Evolutionary conservation across 2,888 invertebrate species (phyloP), one percentile per base, ranked within the genome.

Genomic region (Plebejus anna): DNA sequence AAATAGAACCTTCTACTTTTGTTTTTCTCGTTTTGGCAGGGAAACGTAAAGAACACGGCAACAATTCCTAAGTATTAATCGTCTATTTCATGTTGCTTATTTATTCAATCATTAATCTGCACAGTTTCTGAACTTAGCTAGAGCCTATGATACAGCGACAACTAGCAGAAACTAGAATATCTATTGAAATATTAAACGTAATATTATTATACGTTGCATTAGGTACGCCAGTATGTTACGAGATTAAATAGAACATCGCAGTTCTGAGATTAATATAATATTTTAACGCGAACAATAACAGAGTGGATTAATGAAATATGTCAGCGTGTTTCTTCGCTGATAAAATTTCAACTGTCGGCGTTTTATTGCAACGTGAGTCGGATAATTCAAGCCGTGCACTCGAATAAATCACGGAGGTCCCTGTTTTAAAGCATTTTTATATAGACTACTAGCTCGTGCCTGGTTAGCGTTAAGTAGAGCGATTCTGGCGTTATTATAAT

Each of bases 351-450:
- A 85, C 84, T 86, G 87, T 85, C 83, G 86, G 88, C 87, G 89
- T 91, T 92, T 92, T 93, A 92, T 91, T 91, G 89, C 89, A 84
- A 84, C 84, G 85, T 86, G 84, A 84, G 87, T 83, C 84, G 88
- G 87, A 92, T 92, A 91, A 91, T 86, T 92, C 89, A 90, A 88
- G 88, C 84, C 84, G 86, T 84, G 83, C 86, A 85, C 85, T 80
- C 87, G 90, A 89, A 90, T 92, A 90, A 92, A 92, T 91, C 90
- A 90, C 90, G 90, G 88, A 87, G 89, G 88, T 89, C 90, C 85
- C 87, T 88, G 70, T 42, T 59, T 71, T 76, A 38, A 55, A 70
- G 28, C 55, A 55, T 57, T 71, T 76, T 47, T 42, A 71, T 71
- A 71, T 22, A 38, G 71, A 22, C 42, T n/a, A 71, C 71, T 66